phyloP scores from a whole-genome alignment of 2,797 vertebrate species.

The Parauchenoglanis punctatus region DNA sequence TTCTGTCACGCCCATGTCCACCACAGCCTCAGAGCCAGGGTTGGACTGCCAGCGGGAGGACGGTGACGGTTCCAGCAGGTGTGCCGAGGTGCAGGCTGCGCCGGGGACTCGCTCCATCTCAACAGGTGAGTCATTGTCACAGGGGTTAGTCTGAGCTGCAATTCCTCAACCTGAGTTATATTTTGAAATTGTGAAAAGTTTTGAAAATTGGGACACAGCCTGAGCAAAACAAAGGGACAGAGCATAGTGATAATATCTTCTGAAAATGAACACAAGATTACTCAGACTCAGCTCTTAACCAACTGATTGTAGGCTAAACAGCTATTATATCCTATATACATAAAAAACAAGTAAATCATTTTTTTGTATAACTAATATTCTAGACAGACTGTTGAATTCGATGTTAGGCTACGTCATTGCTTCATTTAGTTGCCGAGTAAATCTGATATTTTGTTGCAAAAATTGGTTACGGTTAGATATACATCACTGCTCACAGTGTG shows the following conservation, averaged over 20 bases:
- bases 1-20: conserved; percentile 81
- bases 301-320: background rate
- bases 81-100: conserved; percentile 84
- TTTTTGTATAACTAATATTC: background rate
- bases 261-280: background rate
- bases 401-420: background rate
- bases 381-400: background rate
- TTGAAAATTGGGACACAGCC: background rate
- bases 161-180: background rate
- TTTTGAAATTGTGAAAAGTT: background rate
- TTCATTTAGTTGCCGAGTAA: no score
- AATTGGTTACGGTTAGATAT: background rate
- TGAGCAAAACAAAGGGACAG: background rate
- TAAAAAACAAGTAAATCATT: background rate
- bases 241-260: background rate
- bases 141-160: background rate
- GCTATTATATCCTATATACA: background rate
- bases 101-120: conserved; percentile 86
- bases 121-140: conserved; percentile 74
- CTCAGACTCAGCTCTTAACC: background rate
- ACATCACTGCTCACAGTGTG: background rate
- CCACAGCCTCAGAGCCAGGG: conserved; percentile 78
- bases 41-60: conserved; percentile 64
- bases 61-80: conserved; percentile 81
- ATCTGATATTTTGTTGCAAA: background rate